These are phyloP conservation scores for Netelia inedita DNA, from an alignment of 2,888 invertebrate species.

Conservation along the genomic window DNA sequence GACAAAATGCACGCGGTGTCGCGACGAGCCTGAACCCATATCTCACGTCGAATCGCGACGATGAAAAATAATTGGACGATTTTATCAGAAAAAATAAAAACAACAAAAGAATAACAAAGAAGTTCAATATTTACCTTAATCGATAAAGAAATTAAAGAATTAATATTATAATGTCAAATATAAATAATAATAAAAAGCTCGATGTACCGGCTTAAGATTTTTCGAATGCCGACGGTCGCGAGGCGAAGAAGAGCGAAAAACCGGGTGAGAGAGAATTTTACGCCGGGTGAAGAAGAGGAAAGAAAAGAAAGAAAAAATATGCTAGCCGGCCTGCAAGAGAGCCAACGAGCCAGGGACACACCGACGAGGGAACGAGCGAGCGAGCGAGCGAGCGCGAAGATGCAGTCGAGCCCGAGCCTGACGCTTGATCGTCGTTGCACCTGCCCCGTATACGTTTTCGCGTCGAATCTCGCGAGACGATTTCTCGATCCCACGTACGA, in stretches of 20 bases:
- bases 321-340: constrained; percentile 21
- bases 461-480: constrained; percentile 34
- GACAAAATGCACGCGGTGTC: constrained; percentile 32
- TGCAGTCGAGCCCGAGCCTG: constrained; percentile 64
- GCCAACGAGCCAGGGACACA: constrained; percentile 27
- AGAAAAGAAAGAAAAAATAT: constrained; percentile 1
- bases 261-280: constrained; percentile 61
- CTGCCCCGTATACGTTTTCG: constrained; percentile 55
- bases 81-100: constrained; percentile 26
- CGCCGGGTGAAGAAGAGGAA: constrained; percentile 48
- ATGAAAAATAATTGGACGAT: background rate
- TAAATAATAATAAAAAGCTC: background rate
- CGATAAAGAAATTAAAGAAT: too few species aligned
- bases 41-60: background rate
- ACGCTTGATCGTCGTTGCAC: constrained; percentile 68
- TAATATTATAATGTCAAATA: background rate
- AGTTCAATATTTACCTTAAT: background rate
- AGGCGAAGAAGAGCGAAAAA: constrained; percentile 28
- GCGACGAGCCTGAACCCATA: background rate
- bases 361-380: constrained; percentile 27
- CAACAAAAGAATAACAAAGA: background rate
- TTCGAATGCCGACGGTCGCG: constrained; percentile 56
- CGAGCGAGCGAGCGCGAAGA: constrained; percentile 52
- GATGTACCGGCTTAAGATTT: constrained; percentile 54
- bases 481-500: constrained; percentile 19